These are phyloP conservation scores for Fundulus diaphanus DNA, from an alignment of 2,797 vertebrate species.

Conservation along the genomic window DNA sequence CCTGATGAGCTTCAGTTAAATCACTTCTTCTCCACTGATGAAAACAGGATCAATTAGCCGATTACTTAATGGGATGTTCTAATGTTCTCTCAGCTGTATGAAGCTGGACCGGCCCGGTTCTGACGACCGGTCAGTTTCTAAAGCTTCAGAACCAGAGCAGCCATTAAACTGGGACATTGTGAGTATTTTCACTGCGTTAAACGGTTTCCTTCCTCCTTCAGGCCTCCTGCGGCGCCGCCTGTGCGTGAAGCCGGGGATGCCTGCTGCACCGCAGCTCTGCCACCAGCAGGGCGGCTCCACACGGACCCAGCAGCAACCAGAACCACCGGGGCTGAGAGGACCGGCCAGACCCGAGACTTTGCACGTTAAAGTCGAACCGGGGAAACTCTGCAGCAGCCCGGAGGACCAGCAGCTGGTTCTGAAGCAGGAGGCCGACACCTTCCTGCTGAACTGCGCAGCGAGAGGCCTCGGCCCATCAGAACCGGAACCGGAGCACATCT, in stretches of 20 bases:
- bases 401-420: conserved; percentile 5
- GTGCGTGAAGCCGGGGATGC: neutral
- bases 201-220: neutral
- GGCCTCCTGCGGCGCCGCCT: neutral
- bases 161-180: neutral
- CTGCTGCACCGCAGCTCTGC: conserved; percentile 14
- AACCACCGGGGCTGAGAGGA: neutral
- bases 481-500: neutral
- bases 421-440: conserved; percentile 5
- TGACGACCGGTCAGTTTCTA: too few relatives aligned
- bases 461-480: neutral
- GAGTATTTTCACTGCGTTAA: neutral
- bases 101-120: too few relatives aligned
- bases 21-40: too few relatives aligned
- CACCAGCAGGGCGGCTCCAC: conserved; percentile 15
- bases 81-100: too few relatives aligned
- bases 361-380: conserved; percentile 27
- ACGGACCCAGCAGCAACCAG: conserved; percentile 13
- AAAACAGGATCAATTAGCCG: too few relatives aligned
- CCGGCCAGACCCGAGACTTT: neutral
- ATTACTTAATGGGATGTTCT: too few relatives aligned
- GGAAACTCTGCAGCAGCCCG: conserved; percentile 9
- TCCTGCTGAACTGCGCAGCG: neutral
- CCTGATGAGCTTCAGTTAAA: too few relatives aligned
- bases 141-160: neutral